These are phyloP conservation scores for Watsonalla cultraria DNA, from an alignment of 2,888 invertebrate species.

Conservation along the genomic window DNA sequence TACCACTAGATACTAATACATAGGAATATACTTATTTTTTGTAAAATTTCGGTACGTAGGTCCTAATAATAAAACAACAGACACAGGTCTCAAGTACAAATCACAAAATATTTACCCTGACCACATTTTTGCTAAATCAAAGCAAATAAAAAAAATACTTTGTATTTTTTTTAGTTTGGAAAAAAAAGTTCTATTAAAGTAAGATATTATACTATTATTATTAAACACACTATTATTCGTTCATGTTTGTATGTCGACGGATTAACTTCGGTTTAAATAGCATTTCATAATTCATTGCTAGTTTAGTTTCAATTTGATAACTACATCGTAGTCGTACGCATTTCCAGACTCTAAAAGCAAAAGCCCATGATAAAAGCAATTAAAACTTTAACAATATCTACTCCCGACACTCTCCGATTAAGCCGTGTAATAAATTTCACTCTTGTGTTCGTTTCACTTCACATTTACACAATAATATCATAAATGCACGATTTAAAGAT, in stretches of 20 bases:
- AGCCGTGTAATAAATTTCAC: slow-evolving; percentile 42
- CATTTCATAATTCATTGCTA: slow-evolving; percentile 30
- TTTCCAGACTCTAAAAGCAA: slow-evolving; percentile 58
- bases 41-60: no score
- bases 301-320: slow-evolving; percentile 61
- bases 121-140: no score
- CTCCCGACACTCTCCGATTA: slow-evolving; percentile 49
- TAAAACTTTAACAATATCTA: slow-evolving; percentile 69
- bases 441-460: slow-evolving; percentile 31
- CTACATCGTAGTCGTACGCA: slow-evolving; percentile 47
- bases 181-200: no score
- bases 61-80: no score
- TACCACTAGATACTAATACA: no score
- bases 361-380: slow-evolving; percentile 68
- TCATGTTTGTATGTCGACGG: no score
- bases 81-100: neutral
- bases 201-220: no score
- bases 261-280: slow-evolving; percentile 27
- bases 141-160: no score
- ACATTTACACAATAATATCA: slow-evolving; percentile 38
- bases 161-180: no score
- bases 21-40: no score
- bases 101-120: neutral
- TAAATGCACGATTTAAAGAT: slow-evolving; percentile 27
- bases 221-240: neutral